These are phyloP conservation scores for Macaca nemestrina DNA, from an alignment of 2,113 vertebrate genomes.

Conservation along the genomic window DNA sequence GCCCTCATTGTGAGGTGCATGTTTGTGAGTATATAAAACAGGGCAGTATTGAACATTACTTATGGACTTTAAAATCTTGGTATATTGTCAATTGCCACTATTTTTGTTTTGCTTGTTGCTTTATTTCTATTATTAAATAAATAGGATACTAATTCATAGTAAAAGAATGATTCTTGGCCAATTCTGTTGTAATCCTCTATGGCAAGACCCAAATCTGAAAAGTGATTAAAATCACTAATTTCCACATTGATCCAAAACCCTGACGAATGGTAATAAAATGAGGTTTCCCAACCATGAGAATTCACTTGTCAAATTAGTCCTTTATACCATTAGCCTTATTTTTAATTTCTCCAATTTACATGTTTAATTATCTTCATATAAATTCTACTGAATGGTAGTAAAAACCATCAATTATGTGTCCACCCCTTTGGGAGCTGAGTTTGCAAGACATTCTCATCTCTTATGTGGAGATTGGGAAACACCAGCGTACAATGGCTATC, in stretches of 20 bases:
- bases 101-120: neutral
- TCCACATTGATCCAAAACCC: neutral
- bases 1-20: rapidly evolving
- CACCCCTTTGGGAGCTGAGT: neutral
- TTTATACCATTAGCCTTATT: neutral
- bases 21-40: neutral
- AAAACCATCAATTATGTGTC: no score
- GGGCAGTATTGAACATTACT: neutral
- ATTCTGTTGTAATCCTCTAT: neutral
- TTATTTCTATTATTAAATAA: neutral
- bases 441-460: neutral
- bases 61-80: neutral
- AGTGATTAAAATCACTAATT: neutral
- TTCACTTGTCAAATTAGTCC: neutral
- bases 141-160: neutral
- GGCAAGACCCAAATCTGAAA: rapidly evolving
- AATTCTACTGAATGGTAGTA: neutral
- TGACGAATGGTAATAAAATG: no score
- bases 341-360: neutral
- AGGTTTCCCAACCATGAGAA: neutral
- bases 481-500: neutral
- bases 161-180: neutral
- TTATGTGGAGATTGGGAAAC: no score
- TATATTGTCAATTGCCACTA: neutral
- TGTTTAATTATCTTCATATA: neutral